Percentiles rank a stretch among this genome's conserved stretches.
Conservation (phyloP, 1,140 invertebrate genomes). For the Anastatus disparis region DNA sequence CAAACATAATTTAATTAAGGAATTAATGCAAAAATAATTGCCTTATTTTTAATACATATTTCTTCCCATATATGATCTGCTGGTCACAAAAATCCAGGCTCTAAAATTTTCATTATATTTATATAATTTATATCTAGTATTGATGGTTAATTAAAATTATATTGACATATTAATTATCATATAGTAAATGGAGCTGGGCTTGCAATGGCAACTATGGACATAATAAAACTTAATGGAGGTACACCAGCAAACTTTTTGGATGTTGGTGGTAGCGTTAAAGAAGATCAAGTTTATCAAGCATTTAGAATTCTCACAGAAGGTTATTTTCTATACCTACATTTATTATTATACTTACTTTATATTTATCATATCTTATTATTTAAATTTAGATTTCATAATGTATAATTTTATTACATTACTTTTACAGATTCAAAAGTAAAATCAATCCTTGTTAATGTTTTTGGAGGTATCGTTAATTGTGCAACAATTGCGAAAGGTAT, state of each 20-base stretch:
- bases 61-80: conserved; percentile 3
- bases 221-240: conserved; percentile 80
- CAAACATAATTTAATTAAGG: conserved; percentile 19
- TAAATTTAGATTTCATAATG: conserved; percentile 1
- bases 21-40: neutral
- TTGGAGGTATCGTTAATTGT: conserved; percentile 99
- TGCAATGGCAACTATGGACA: conserved; percentile 87
- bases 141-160: neutral
- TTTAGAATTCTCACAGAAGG: conserved; percentile 75
- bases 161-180: neutral
- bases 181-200: conserved; percentile 82
- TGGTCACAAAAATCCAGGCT: conserved; percentile 31
- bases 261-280: conserved; percentile 80
- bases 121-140: conserved; percentile 41
- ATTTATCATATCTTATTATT: conserved; percentile 19
- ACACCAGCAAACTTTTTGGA: conserved; percentile 85
- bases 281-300: conserved; percentile 80
- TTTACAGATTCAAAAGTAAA: conserved; percentile 92
- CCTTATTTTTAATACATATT: neutral
- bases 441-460: conserved; percentile 97
- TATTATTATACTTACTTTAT: neutral
- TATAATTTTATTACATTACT: conserved; percentile 44
- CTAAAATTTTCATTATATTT: conserved; percentile 33
- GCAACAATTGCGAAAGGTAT: conserved; percentile 96
- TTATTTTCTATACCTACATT: conserved; percentile 41